Base-by-base conservation (phyloP, 2,888 invertebrate genomes). In the Gnatocerus cornutus region DNA sequence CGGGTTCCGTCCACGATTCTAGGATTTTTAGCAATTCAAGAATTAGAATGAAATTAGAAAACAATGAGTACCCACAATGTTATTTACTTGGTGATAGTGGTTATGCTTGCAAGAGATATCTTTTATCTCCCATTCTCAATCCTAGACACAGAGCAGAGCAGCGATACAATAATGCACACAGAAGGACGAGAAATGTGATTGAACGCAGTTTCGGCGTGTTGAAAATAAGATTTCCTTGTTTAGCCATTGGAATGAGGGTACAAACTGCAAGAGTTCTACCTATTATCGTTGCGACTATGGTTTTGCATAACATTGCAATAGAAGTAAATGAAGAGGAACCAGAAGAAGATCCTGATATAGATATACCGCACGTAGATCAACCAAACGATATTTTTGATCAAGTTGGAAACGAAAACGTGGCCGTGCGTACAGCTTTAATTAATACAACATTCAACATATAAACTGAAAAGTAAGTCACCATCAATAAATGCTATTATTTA, bases 291-390 rank as follows among this genome's bases (percentile, higher is more conserved):
- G 39, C 39, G 3, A 39, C 9, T n/a, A 39, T 39, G 39, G n/a
- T 39, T 8, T n/a, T 39, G 3, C 39, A 39, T 10, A 39, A 39
- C 9, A 39, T 39, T 39, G 39, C 39, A n/a, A 10, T 39, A 6
- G 5, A 39, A 7, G 4, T 39, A n/a, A 39, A 39, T n/a, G 39
- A 39, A 6, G 39, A 39, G 39, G 39, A 39, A 39, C 39, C 39
- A 4, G 39, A 39, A 39, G 39, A 39, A 39, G 39, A 39, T 39
- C 39, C 39, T 39, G 39, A 5, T n/a, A 10, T 39, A 3, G 3
- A 39, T 7, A 39, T 39, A 6, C 39, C 39, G 3, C 3, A 7
- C 9, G 4, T 39, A 4, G 39, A 39, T 7, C 39, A 39, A n/a
- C 39, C 39, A 4, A 39, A 10, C 39, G 10, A 39, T 10, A 39